A percentile compares a stretch with the other conserved stretches of the same genome.
Evolutionary conservation across 2,113 vertebrate genomes (phyloP).

Genomic region (Trematocara unimaculatum): DNA sequence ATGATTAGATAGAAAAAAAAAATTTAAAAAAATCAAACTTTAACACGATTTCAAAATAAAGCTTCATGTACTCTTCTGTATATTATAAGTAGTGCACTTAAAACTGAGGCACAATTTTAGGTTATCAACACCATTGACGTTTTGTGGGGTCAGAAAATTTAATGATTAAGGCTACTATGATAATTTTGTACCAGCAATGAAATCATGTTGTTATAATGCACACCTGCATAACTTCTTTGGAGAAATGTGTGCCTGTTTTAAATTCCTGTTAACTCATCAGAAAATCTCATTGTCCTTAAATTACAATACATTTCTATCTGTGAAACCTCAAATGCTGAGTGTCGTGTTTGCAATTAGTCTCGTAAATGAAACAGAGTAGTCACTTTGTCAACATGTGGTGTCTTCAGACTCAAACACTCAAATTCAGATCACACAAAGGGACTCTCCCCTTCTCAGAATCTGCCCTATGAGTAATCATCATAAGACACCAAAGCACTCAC

Average conservation of each 20-base stretch:
- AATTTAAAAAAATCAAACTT: background rate
- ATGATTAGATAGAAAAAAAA: background rate
- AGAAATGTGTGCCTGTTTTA: background rate
- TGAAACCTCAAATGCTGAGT: background rate
- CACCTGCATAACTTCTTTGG: background rate
- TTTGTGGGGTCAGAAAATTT: background rate
- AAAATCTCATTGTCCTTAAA: background rate
- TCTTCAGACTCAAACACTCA: slow-evolving; percentile 61
- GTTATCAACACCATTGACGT: background rate
- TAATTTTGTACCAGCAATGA: background rate
- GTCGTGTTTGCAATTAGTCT: background rate
- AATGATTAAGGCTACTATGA: background rate
- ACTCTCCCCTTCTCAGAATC: slow-evolving; percentile 69
- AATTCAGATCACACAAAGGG: slow-evolving; percentile 56
- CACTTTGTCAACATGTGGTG: background rate
- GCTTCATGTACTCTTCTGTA: background rate
- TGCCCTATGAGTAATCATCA: slow-evolving; percentile 79
- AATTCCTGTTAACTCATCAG: background rate
- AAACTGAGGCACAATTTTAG: background rate
- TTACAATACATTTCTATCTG: background rate
- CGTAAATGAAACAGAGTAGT: background rate
- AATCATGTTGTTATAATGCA: background rate
- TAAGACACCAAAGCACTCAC: slow-evolving; percentile 43
- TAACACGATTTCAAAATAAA: background rate
- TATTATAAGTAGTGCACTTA: background rate